Evolutionary conservation across 2,888 invertebrate genomes (phyloP).

Genomic region (Aelia acuminata): DNA sequence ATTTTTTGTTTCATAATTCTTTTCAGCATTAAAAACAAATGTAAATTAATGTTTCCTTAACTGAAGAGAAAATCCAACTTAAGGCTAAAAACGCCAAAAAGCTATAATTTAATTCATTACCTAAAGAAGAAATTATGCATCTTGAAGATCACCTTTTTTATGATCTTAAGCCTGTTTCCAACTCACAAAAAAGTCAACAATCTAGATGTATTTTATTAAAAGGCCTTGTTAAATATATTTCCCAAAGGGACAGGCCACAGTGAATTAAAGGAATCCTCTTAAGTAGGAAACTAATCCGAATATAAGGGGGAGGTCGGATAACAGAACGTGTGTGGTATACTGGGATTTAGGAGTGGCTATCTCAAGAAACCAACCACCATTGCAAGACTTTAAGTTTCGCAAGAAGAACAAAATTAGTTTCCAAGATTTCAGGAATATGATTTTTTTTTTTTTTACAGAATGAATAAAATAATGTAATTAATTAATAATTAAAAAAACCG

Average conservation of each 20-base stretch:
- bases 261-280: conserved; percentile 11
- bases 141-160: background rate
- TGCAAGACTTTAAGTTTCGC: background rate
- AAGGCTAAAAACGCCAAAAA: no score
- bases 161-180: background rate
- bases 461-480: no score
- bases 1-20: no score
- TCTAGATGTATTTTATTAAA: background rate
- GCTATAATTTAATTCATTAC: background rate
- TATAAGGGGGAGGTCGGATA: conserved; percentile 21
- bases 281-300: conserved; percentile 27
- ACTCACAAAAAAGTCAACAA: background rate
- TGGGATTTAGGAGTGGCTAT: background rate
- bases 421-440: no score
- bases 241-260: background rate
- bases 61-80: no score
- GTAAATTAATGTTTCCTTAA: no score
- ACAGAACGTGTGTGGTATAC: background rate
- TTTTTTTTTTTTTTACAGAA: no score
- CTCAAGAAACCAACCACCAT: background rate
- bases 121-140: conserved; percentile 4
- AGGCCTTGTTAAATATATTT: conserved; percentile 16
- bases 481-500: no score
- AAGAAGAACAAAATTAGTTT: background rate
- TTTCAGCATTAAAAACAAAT: no score